Conservation (phyloP, 2,888 invertebrate genomes). For the Cheilosia urbana region DNA sequence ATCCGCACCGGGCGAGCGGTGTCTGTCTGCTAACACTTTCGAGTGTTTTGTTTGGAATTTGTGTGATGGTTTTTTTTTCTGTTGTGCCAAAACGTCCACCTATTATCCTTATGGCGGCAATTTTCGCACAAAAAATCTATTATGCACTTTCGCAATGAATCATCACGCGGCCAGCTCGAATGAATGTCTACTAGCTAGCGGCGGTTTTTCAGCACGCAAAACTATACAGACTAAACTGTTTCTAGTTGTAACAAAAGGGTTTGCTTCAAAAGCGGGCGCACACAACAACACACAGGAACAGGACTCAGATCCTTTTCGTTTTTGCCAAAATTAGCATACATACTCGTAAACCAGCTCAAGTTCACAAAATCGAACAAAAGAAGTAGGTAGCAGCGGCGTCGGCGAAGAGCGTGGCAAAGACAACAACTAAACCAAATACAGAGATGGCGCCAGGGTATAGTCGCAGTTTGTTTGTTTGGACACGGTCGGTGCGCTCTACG, state of each 20-base stretch:
- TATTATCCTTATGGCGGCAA: conserved; percentile 71
- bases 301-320: conserved; percentile 27
- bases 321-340: conserved; percentile 64
- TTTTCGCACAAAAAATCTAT: conserved; percentile 69
- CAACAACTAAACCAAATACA: conserved; percentile 28
- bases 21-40: conserved; percentile 51
- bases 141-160: conserved; percentile 70
- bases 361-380: conserved; percentile 61
- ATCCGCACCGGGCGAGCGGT: conserved; percentile 30
- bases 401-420: background rate
- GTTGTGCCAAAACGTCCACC: conserved; percentile 30
- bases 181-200: conserved; percentile 39
- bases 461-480: conserved; percentile 60
- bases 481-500: conserved; percentile 55
- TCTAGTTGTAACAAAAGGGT: conserved; percentile 60
- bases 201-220: conserved; percentile 9
- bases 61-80: background rate
- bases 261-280: conserved; percentile 26
- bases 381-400: background rate
- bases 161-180: conserved; percentile 47
- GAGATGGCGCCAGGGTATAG: conserved; percentile 65
- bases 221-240: conserved; percentile 59
- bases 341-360: conserved; percentile 64
- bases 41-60: conserved; percentile 52
- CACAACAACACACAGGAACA: conserved; percentile 12